Evolutionary conservation across 2,797 vertebrate genomes (phyloP).

Genomic region (Sardinella longiceps): DNA sequence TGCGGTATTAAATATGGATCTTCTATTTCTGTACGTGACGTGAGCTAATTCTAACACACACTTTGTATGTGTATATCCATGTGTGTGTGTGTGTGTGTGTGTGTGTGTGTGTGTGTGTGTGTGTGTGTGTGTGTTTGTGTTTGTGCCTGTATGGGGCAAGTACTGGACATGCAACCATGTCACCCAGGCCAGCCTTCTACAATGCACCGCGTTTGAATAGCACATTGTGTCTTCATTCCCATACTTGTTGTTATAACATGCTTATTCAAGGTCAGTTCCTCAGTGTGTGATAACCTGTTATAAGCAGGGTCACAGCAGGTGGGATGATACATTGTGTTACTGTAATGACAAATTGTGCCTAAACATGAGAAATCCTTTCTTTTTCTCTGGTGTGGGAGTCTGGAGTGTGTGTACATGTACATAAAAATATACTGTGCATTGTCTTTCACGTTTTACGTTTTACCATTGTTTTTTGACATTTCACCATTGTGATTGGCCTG

Average conservation of each 20-base stretch:
- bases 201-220: neutral
- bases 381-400: neutral
- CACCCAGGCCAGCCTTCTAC: neutral
- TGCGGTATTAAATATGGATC: conserved; percentile 70
- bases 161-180: neutral
- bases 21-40: conserved; percentile 65
- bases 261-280: neutral
- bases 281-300: conserved; percentile 13
- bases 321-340: conserved; percentile 3
- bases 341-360: neutral
- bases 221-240: neutral
- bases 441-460: neutral
- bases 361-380: neutral
- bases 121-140: neutral
- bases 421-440: neutral
- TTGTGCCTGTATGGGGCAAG: neutral
- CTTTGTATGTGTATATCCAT: neutral
- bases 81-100: neutral
- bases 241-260: conserved; percentile 7
- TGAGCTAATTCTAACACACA: conserved; percentile 46
- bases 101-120: neutral
- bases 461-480: neutral
- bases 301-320: neutral
- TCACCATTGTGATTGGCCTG: neutral
- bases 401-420: neutral